Evolutionary conservation across 1,140 invertebrate genomes (phyloP).

Genomic region (Drosophila murphyi): DNA sequence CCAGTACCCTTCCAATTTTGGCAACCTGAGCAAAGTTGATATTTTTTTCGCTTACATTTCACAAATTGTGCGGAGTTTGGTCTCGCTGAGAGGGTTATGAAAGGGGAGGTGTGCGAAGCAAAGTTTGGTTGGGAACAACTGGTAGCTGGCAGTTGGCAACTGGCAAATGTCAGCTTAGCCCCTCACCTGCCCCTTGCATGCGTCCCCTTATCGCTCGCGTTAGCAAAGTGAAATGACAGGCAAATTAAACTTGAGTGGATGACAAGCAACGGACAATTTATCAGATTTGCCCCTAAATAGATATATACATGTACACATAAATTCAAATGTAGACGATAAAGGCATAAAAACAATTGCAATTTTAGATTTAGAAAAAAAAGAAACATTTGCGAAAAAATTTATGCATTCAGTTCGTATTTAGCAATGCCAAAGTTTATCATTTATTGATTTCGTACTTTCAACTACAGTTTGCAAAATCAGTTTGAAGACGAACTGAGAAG

Average conservation of each 20-base stretch:
- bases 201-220: not conserved
- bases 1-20: not conserved
- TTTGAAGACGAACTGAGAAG: not conserved
- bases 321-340: slow-evolving; percentile 27
- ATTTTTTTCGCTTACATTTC: slow-evolving; percentile 72
- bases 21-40: slow-evolving; percentile 54
- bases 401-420: no score
- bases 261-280: slow-evolving; percentile 72
- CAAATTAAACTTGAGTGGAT: slow-evolving; percentile 76
- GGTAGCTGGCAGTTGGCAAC: slow-evolving; percentile 35
- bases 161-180: slow-evolving; percentile 70
- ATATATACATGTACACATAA: slow-evolving; percentile 46
- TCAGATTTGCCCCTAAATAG: slow-evolving; percentile 53
- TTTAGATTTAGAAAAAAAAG: not conserved
- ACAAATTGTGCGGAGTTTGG: slow-evolving; percentile 69
- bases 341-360: not conserved
- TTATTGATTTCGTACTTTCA: no score
- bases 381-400: no score
- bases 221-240: slow-evolving; percentile 69
- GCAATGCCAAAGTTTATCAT: no score
- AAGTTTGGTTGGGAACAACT: slow-evolving; percentile 30
- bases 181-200: not conserved
- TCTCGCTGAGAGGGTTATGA: not conserved
- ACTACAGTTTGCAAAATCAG: not conserved
- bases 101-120: slow-evolving; percentile 12